Base-by-base conservation (phyloP, 2,888 invertebrate genomes). In the Rambutsinella grinnellia region DNA sequence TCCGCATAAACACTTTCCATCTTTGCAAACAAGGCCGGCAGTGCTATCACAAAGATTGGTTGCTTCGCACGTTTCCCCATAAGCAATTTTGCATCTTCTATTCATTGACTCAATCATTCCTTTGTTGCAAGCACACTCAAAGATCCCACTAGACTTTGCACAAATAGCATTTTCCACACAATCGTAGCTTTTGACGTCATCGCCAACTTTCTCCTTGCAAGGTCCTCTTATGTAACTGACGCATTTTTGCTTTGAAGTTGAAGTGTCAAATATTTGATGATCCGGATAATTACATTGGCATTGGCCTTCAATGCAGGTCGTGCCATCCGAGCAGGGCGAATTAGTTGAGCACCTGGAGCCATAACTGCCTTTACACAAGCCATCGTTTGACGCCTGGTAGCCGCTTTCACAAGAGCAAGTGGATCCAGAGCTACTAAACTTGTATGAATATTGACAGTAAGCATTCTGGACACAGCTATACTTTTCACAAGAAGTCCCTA, bases 251-350 rank as follows among this genome's bases (percentile, higher is more conserved):
- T 74, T 46, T 5, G 1, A 1, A 5, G 10, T 8, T 8, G 21
- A 6, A 6, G 2, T n/a, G 23, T 23, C 24, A 51, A 57, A 62
- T 0, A 13, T 23, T 46, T 75, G 75, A 26, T 62, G 62, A 23
- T 56, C 24, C 0, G 68, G 75, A 17, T 62, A 75, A 15, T 44
- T n/a, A 79, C 79, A 70, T 75, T 75, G 15, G 79, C 75, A 65
- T 61, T 75, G 17, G 77, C 75, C 10, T 79, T 72, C n/a, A 75
- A 65, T n/a, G 82, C 82, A 36, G 82, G 49, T 3, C 81, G 82
- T 8, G 79, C 72, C 51, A 81, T 81, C 46, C 81, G 81, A 46
- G 77, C 91, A 57, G 86, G 87, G n/a, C n/a, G 58, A 57, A 13
- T 24, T 23, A 0, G 27, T n/a, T 19, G 63, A 28, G 17, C 71